Base-by-base conservation (phyloP, 2,113 vertebrate genomes). In the Bos indicus region DNA sequence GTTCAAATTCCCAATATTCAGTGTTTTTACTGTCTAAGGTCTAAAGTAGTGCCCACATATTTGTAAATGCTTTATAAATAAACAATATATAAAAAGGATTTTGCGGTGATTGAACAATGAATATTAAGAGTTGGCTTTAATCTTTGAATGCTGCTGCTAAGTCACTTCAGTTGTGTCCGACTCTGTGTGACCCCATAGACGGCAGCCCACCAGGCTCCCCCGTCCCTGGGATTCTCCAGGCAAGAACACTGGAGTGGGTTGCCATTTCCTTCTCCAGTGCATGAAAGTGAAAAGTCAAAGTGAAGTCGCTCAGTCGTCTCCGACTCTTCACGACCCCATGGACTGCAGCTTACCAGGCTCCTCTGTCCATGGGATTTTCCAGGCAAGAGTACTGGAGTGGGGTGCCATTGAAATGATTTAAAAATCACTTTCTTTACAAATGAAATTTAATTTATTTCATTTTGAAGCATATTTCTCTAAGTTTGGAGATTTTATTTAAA, bases 371-470 rank as follows among this genome's bases (percentile, higher is more conserved):
- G 48, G 11, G 48, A 48, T 48, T 48, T 10, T 48, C 48, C 48
- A 48, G 48, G 48, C 48, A 48, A 2, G 48, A 48, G 48, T 48
- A 48, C 48, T 48, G 48, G 48, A 46, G 43, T 46, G 43, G 43
- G 43, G 43, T 46, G 43, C 43, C 43, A 1, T 46, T 46, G 43
- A 52, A 52, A 52, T 51, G 51, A 51, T 51, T 51, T 51, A 51
- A 51, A 80, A 67, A 88, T 54, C 2, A 93, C 52, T 51, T 78
- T 62, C 52, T 93, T 90, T 59, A 93, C 23, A 82, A 81, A 67
- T 82, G 16, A 94, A 86, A 64, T 77, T 43, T 81, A 71, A 71
- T 59, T 52, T 56, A 60, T 91, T 91, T 96, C 62, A 77, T 40
- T 85, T 80, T 82, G 21, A 87, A 77, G 5, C 36, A 0, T 57